Evolutionary conservation across 2,113 vertebrate species (phyloP).

Genomic region (Pagrus major): DNA sequence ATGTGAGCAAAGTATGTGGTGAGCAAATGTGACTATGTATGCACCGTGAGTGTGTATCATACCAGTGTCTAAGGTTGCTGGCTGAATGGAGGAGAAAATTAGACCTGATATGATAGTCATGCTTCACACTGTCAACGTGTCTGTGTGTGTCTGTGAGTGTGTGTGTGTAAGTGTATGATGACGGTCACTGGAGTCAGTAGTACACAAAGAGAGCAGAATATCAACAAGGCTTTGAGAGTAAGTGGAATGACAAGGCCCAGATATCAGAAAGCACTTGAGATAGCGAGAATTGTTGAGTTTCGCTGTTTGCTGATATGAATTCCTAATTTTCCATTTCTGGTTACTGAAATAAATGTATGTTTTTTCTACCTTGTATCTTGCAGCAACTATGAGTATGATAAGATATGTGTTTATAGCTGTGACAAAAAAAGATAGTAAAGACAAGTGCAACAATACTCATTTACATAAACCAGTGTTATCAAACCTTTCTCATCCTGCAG

Average conservation of each 20-base stretch:
- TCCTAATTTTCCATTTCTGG: background rate
- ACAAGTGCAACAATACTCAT: background rate
- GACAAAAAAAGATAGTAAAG: background rate
- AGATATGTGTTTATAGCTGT: background rate
- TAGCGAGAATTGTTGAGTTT: constrained; percentile 24
- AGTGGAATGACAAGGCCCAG: constrained; percentile 43
- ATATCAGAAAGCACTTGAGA: constrained; percentile 46
- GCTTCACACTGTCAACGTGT: constrained; percentile 51
- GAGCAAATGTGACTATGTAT: constrained; percentile 41
- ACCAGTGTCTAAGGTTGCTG: constrained; percentile 72
- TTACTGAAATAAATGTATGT: constrained; percentile 1
- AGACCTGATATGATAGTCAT: constrained; percentile 80
- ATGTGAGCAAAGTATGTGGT: constrained; percentile 54
- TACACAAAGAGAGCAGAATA: constrained; percentile 72
- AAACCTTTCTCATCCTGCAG: background rate
- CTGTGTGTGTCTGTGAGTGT: constrained; percentile 26
- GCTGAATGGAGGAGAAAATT: constrained; percentile 84
- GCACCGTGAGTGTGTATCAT: constrained; percentile 39
- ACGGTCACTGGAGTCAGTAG: constrained; percentile 62
- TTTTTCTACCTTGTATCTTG: background rate
- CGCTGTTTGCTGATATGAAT: constrained; percentile 21
- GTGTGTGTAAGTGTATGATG: constrained; percentile 44
- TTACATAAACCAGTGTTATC: background rate
- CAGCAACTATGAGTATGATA: background rate
- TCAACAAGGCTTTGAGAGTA: constrained; percentile 55